A percentile compares a stretch with the other conserved stretches of the same genome.
Evolutionary conservation across 2,113 vertebrate genomes (phyloP).

Genomic region (Corythaixoides concolor): DNA sequence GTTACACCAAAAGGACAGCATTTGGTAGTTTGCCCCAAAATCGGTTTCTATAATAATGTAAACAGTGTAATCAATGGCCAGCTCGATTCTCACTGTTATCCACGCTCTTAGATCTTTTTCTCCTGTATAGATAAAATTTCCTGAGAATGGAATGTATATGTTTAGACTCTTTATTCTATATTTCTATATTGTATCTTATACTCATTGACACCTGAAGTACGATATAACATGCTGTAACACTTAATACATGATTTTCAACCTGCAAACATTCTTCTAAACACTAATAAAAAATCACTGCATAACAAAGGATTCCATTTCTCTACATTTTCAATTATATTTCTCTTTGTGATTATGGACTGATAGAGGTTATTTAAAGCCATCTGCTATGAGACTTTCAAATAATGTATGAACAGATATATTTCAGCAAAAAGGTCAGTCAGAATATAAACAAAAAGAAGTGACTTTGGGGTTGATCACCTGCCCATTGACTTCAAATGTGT

Average conservation of each 20-base stretch:
- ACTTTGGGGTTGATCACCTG: not conserved
- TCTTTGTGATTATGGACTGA: not conserved
- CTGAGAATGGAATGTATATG: not conserved
- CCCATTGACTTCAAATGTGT: not conserved
- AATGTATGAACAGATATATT: not conserved
- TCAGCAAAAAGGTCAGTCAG: not conserved
- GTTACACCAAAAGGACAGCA: not conserved
- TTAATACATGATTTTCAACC: not conserved
- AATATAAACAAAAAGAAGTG: not conserved
- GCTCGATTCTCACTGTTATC: not conserved
- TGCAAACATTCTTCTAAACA: not conserved
- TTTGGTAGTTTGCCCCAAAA: not conserved
- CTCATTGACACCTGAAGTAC: not conserved
- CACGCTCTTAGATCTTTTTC: not conserved
- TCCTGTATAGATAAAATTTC: not conserved
- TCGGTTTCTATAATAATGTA: not conserved
- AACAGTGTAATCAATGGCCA: not conserved
- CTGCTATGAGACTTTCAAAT: not conserved
- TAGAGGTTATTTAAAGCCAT: not conserved
- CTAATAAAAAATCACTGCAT: not conserved
- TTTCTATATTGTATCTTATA: not conserved
- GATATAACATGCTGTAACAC: not conserved
- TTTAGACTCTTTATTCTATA: not conserved
- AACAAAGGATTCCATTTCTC: not conserved
- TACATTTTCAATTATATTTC: not conserved